Base-by-base conservation (phyloP, 2,888 invertebrate genomes). In the Camponotus fellah region DNA sequence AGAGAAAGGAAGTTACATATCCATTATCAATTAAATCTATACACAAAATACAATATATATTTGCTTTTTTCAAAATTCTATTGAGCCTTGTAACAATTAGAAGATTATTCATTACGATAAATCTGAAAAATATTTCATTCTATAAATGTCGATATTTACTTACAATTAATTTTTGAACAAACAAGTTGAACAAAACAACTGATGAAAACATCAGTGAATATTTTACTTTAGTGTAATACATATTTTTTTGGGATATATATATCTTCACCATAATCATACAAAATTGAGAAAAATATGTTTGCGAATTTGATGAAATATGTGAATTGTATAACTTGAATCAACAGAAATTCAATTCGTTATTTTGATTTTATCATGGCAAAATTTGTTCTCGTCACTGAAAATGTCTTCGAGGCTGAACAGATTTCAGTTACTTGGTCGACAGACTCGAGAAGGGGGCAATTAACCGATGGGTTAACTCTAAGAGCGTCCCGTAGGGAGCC, bases 401-500 rank as follows among this genome's bases (percentile, higher is more conserved):
- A 71, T 21, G 8, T 71, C 37, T 71, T 60, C 32, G 40, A 26
- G 37, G 17, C 60, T 21, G 64, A 82, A 62, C 60, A 66, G 71
- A 79, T 56, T 81, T 72, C 21, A 34, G 32, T 43, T 56, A 40
- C 21, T 40, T 60, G 74, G 72, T 53, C 66, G 64, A 81, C 83
- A 75, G 82, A 76, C 80, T 72, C 43, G 46, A 10, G n/a, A 64
- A 74, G 65, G 66, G 53, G 62, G 64, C 83, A 69, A 75, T 86
- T 82, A 86, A 75, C 66, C 80, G 65, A 68, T n/a, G 62, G 74
- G 66, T 82, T 85, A 85, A 85, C 84, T 82, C 21, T 46, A 26
- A 58, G 37, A 77, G 76, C 49, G 46, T 69, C 32, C 58, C 26
- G n/a, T 40, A 26, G 84, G 69, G 68, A 84, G 46, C 74, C 69